These are phyloP conservation scores for Sebastes wilsoni DNA, from an alignment of 2,797 vertebrate genomes.

Conservation along the genomic window DNA sequence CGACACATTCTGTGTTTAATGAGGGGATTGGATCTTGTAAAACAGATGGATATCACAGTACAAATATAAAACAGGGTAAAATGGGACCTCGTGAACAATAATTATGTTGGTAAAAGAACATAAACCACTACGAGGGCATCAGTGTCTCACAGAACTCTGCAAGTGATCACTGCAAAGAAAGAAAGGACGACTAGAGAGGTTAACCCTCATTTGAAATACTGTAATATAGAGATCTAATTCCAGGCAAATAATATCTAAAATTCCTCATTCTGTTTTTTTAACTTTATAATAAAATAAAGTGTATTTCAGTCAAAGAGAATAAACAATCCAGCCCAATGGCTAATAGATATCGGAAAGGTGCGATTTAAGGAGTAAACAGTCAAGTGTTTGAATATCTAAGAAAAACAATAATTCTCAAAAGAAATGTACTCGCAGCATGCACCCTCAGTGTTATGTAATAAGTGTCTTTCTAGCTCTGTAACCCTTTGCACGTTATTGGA, in stretches of 20 bases:
- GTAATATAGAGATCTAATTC: background rate
- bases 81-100: constrained; percentile 14
- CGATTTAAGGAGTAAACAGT: background rate
- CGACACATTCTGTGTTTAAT: constrained; percentile 32
- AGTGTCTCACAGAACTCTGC: background rate
- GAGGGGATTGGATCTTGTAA: constrained; percentile 25
- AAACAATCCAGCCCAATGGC: background rate
- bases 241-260: background rate
- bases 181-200: background rate
- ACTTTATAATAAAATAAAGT: background rate
- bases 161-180: background rate
- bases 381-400: background rate
- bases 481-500: background rate
- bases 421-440: background rate
- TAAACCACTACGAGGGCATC: background rate
- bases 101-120: constrained; percentile 1
- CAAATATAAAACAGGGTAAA: constrained; percentile 16
- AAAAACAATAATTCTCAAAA: background rate
- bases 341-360: background rate
- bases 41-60: constrained; percentile 36
- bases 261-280: background rate
- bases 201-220: background rate
- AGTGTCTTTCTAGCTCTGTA: background rate
- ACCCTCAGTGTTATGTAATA: background rate
- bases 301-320: background rate